Evolutionary conservation across 2,113 vertebrate genomes (phyloP), one percentile per base, ranked within the genome.

Genomic region (Macheiramphus alcinus): DNA sequence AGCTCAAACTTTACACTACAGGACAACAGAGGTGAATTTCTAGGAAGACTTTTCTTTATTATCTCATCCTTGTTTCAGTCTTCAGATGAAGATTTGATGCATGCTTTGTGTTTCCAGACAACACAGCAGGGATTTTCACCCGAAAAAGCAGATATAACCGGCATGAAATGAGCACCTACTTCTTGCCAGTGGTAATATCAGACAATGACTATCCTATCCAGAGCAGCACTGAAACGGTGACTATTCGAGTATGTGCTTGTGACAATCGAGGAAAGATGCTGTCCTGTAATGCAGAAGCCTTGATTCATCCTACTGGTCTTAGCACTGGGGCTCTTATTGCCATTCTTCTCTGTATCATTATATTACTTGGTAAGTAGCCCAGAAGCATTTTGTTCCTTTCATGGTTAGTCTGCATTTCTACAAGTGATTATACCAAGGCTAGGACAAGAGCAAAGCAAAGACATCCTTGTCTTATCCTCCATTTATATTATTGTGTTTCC

Each of bases 261-360:
- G 99, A 99, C 98, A 98, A 98, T 43, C 98, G 99, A 42, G 99
- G 99, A 70, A 99, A 99, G 98, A 99, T 99, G 99, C 98, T 99
- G 97, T 99, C 99, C 86, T 99, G 99, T 94, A 99, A 99, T 14
- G 98, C 99, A 3, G 99, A 99, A 97, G 99, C 99, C 10, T 98
- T 99, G 63, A 98, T 98, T 58, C 99, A 99, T 58, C 98, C 99
- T 45, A 99, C 99, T 15, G 99, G 99, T 20, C 98, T 99, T 95
- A 99, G 99, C 98, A 99, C 99, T 2, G 99, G 99, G 9, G 99
- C 99, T 36, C 98, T 99, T 86, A 98, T 99, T 91, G 99, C 99
- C 97, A 99, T 99, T 94, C 98, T 99, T 71, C 98, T 99, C 70
- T 99, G 99, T 52, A 98, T 99, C 97, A 94, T 99, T 97, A 99